These are phyloP conservation scores for Sapajus apella DNA, from an alignment of 2,113 vertebrate species.

Conservation along the genomic window DNA sequence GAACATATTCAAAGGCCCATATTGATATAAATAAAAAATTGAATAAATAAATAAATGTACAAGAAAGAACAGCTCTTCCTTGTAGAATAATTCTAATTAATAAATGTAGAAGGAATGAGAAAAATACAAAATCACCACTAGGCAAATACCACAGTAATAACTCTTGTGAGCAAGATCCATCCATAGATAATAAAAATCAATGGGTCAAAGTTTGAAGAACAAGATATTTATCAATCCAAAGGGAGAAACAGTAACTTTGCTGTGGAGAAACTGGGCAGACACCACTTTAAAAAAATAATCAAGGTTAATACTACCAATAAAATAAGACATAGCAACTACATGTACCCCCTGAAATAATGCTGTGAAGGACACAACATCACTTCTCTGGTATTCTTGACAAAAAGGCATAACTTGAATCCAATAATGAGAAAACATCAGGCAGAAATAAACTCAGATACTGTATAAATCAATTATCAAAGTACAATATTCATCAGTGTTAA, in stretches of 20 bases:
- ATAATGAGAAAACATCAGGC: background rate
- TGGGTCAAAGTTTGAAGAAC: background rate
- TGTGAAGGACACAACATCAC: background rate
- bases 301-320: background rate
- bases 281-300: background rate
- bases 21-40: background rate
- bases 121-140: background rate
- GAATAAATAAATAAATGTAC: background rate
- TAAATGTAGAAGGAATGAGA: slow-evolving; percentile 3
- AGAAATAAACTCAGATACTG: background rate
- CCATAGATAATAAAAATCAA: background rate
- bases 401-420: background rate
- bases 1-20: background rate
- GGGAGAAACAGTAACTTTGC: background rate
- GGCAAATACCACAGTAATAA: background rate
- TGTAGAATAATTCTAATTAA: background rate
- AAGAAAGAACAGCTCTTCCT: background rate
- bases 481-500: background rate
- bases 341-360: background rate
- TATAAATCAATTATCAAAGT: background rate
- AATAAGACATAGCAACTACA: background rate
- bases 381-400: background rate
- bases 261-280: background rate
- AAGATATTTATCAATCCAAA: background rate
- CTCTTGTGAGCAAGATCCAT: background rate